Base-by-base conservation (phyloP, 1,140 invertebrate genomes). In the Elymnias hypermnestra region DNA sequence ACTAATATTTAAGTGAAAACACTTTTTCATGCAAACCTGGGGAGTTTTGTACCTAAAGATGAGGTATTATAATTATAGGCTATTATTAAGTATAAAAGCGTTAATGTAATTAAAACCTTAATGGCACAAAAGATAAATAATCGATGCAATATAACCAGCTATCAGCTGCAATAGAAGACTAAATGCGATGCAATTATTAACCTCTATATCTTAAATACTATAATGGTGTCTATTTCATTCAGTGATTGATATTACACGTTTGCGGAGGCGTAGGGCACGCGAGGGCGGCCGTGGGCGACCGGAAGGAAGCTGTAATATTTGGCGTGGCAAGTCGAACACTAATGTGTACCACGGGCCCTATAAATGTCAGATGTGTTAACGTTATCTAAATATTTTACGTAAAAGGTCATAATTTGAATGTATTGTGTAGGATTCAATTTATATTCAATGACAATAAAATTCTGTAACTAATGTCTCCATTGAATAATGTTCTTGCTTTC, bases 301-400 rank as follows among this genome's bases (percentile, higher is more conserved):
- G 79, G 79, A 83, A 83, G 79, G 72, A 75, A 83, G 57, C 53
- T 53, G 49, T 65, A 64, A 56, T 57, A 68, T 66, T 69, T 49
- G 57, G 67, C 59, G 31, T n/a, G 19, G 9, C 10, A 33, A 29
- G 38, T 22, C 37, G 21, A 25, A 31, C 22, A 42, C 17, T 43
- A n/a, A 38, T 28, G 1, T 17, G 14, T 49, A 41, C 15, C 26
- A 17, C 14, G 13, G 31, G 10, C 10, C 13, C 29, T 22, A 25
- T 19, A 44, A 35, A 44, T 35, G 18, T 35, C 31, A 10, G 7
- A 31, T 12, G 21, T 31, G 25, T 2, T 31, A 15, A 3, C 5
- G 25, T 13, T 13, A 6, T 5, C 14, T 5, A 31, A 15, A 31
- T 31, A 5, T 15, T 31, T 13, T n/a, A 21, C 3, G 3, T 4